Evolutionary conservation across 2,797 vertebrate genomes (phyloP), one percentile per base, ranked within the genome.

Genomic region (Coluber constrictor): DNA sequence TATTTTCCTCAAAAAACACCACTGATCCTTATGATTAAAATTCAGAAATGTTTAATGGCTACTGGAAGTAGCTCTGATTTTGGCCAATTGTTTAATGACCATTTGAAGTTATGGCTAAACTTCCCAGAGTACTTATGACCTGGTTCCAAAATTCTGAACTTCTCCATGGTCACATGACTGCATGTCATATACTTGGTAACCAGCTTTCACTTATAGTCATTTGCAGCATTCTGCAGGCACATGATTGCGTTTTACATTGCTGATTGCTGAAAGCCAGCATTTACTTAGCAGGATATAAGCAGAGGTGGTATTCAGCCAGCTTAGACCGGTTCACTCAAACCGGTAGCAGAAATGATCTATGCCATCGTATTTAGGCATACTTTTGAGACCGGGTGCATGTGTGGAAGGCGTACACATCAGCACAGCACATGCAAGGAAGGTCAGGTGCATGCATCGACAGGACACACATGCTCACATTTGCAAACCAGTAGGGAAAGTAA

Each of bases 21-120:
- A 60, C 92, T 57, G 15, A 90, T 94, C 92, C 25, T 37, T 74
- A 90, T 91, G 86, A 70, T 56, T 66, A 91, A 94, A 95, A 90
- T 47, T 55, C 2, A 54, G 90, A 51, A 47, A n/a, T 27, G 9
- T 61, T 56, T 92, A 92, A 92, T 0, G 90, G 93, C 60, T 61
- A 27, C 25, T 11, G 3, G 25, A 27, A 27, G 25, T 27, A n/a
- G n/a, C 60, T 9, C 27, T 61, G 25, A 61, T 9, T 61, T 61
- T 61, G 60, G 25, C 60, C 9, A 11, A 3, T 66, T 4, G 4
- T 66, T 66, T n/a, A 66, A 11, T 5, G 27, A 66, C 12, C 27
- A n/a, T 66, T 66, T n/a, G 61, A 61, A 61, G 60, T 61, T 27
- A 61, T 61, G 60, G 25, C 3, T 27, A 27, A 11, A 25, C 3